Evolutionary conservation across 2,888 invertebrate species (phyloP).

Genomic region (Trachelus iudaicus): DNA sequence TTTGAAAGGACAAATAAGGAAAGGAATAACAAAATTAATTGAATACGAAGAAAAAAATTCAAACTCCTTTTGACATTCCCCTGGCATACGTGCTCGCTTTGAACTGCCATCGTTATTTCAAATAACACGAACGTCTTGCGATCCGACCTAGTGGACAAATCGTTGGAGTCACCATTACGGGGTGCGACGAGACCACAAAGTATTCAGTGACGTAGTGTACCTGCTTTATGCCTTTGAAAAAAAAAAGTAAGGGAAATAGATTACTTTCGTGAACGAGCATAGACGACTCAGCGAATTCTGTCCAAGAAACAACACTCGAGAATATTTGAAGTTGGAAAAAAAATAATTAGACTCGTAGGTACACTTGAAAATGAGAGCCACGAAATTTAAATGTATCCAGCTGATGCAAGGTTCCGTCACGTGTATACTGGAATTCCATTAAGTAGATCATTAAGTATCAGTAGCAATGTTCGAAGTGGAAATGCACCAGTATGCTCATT

Average conservation of each 20-base stretch:
- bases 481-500: neutral
- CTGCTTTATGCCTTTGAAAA: neutral
- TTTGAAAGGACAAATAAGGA: neutral
- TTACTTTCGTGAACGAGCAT: neutral
- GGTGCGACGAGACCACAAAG: neutral
- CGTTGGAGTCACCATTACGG: constrained; percentile 20
- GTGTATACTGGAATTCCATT: neutral
- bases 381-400: neutral
- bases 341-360: neutral
- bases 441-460: neutral
- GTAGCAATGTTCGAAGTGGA: neutral
- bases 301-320: neutral
- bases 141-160: constrained; percentile 19
- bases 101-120: constrained; percentile 40
- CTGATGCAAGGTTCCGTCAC: neutral
- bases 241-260: neutral
- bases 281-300: neutral
- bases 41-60: neutral
- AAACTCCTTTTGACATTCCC: neutral
- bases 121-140: constrained; percentile 32
- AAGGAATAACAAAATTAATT: neutral
- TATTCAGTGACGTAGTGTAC: neutral
- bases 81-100: neutral
- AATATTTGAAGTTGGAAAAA: neutral
- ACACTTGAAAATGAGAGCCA: neutral